A percentile compares a stretch with the other conserved stretches of the same genome.
These are phyloP conservation scores for Hemichromis elongatus DNA, from an alignment of 2,113 vertebrate genomes.

Conservation along the genomic window DNA sequence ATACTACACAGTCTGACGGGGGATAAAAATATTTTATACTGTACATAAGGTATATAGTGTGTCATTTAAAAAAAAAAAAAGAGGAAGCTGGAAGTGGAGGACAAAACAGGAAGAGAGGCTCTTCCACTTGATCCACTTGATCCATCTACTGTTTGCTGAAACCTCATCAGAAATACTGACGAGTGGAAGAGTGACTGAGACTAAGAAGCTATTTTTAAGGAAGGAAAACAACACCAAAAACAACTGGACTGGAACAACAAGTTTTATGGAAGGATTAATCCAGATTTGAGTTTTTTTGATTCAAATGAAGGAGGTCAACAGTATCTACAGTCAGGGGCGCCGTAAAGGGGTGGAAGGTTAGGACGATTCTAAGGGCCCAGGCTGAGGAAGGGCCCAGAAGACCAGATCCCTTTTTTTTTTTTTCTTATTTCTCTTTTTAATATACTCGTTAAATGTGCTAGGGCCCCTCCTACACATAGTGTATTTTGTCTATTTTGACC, in stretches of 20 bases:
- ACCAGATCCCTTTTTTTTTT: no score
- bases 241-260: fast-evolving
- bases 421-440: no score
- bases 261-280: not conserved
- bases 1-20: not conserved
- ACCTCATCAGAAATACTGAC: not conserved
- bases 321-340: no score
- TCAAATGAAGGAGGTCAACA: not conserved
- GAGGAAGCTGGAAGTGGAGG: not conserved
- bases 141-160: not conserved
- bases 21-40: not conserved
- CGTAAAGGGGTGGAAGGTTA: no score
- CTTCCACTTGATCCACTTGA: not conserved
- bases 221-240: fast-evolving
- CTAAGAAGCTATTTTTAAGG: not conserved
- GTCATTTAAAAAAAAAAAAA: not conserved
- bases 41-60: not conserved
- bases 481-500: no score
- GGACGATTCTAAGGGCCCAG: no score
- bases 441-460: no score
- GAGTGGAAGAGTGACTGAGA: fast-evolving
- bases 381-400: no score
- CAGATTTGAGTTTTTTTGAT: not conserved
- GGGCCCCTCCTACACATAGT: no score
- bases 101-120: not conserved